phyloP scores from a whole-genome alignment of 2,888 invertebrate species.

The Dryobotodes eremita region DNA sequence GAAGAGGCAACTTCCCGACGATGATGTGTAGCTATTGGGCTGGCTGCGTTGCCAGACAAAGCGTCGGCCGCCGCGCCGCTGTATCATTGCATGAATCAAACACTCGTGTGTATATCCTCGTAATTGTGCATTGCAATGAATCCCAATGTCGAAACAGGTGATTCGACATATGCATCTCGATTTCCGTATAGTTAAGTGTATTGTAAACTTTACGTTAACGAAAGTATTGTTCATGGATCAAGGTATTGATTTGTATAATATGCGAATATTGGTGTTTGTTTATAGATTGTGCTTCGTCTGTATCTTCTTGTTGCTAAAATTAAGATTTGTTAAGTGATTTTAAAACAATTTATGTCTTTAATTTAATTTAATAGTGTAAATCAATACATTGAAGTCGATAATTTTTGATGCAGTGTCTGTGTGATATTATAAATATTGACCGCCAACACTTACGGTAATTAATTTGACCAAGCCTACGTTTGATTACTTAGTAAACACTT shows the following conservation, averaged over 20 bases:
- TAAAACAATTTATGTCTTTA: background rate
- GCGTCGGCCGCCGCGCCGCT: constrained; percentile 72
- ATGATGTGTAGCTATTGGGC: constrained; percentile 68
- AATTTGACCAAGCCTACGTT: constrained; percentile 18
- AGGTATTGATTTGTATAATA: constrained; percentile 20
- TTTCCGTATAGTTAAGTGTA: constrained; percentile 66
- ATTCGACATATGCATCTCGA: constrained; percentile 59
- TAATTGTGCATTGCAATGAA: constrained; percentile 68
- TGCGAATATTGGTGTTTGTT: constrained; percentile 3
- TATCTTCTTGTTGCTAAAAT: background rate
- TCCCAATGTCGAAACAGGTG: constrained; percentile 79
- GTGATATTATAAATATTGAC: constrained; percentile 16
- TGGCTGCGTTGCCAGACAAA: constrained; percentile 75
- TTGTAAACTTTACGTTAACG: constrained; percentile 61
- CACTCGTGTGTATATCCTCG: constrained; percentile 57
- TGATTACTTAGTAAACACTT: constrained; percentile 37
- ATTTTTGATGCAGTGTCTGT: background rate
- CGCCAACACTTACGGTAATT: constrained; percentile 18
- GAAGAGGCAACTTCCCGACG: constrained; percentile 65
- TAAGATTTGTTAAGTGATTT: background rate
- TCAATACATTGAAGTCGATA: background rate
- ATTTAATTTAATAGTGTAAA: background rate
- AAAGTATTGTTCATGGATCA: constrained; percentile 51
- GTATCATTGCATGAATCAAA: constrained; percentile 72
- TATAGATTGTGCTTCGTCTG: background rate